A percentile compares a stretch with the other conserved stretches of the same genome.
Evolutionary conservation across 2,797 vertebrate genomes (phyloP).

Genomic region (Phaenicophaeus curvirostris): DNA sequence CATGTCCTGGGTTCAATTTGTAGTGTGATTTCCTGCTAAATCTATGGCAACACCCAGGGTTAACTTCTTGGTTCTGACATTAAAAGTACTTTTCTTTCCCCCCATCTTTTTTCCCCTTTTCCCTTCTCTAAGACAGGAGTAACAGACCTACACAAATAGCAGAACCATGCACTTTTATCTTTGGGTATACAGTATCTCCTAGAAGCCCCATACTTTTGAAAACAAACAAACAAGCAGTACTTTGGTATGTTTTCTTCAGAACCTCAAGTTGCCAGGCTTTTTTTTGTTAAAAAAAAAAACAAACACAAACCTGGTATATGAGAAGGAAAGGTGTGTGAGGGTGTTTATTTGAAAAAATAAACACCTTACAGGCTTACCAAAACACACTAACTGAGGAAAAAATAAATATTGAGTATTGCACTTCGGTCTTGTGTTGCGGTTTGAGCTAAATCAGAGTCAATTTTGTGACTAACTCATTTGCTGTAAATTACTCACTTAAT

Average conservation of each 20-base stretch:
- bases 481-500: too few relatives aligned
- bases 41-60: not conserved
- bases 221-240: not conserved
- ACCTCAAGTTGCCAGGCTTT: not conserved
- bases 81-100: not conserved
- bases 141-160: not conserved
- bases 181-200: not conserved
- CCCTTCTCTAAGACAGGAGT: not conserved
- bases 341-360: too few relatives aligned
- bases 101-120: not conserved
- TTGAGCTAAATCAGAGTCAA: too few relatives aligned
- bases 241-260: not conserved
- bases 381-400: not conserved
- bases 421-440: not conserved
- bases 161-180: not conserved
- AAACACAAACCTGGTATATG: not conserved
- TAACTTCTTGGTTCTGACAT: not conserved
- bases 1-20: not conserved
- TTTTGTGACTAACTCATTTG: too few relatives aligned
- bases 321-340: not conserved
- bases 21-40: constrained; percentile 29
- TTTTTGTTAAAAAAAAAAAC: not conserved
- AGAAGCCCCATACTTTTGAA: not conserved
- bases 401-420: not conserved
- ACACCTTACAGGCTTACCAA: not conserved